A percentile compares a stretch with the other conserved stretches of the same genome.
phyloP scores from a whole-genome alignment of 2,888 invertebrate genomes.

The Leucophenga montana region DNA sequence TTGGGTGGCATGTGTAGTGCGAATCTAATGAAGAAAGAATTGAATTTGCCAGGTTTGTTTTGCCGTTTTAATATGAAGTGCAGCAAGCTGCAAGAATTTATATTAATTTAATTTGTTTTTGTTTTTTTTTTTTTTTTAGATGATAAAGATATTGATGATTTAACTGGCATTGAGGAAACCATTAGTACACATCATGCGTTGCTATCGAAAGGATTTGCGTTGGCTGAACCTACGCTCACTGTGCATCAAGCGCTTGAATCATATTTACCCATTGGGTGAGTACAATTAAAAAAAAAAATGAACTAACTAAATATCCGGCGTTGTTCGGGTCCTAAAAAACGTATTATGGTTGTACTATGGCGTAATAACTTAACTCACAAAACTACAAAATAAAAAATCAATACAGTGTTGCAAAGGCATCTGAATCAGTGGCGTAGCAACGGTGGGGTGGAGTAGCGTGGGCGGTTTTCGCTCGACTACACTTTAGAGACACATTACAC shows the following conservation, averaged over 20 bases:
- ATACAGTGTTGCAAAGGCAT: too few species aligned
- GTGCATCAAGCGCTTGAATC: constrained; percentile 94
- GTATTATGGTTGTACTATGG: too few species aligned
- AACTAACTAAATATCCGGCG: too few species aligned
- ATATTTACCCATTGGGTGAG: constrained; percentile 86
- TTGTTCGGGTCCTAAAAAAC: too few species aligned
- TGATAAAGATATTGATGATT: constrained; percentile 82
- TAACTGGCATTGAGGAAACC: constrained; percentile 81
- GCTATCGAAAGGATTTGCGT: constrained; percentile 90
- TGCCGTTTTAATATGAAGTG: neutral
- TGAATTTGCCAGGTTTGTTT: constrained; percentile 77
- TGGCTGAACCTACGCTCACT: constrained; percentile 86
- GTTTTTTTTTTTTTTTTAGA: constrained; percentile 65
- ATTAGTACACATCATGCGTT: constrained; percentile 77
- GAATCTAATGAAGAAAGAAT: constrained; percentile 88
- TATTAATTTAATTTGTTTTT: neutral
- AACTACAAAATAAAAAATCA: too few species aligned
- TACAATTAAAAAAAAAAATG: constrained; percentile 34
- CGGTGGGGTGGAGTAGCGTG: too few species aligned
- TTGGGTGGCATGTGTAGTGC: constrained; percentile 93
- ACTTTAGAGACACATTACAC: too few species aligned
- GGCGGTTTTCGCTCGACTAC: too few species aligned
- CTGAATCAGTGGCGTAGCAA: too few species aligned
- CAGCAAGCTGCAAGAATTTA: neutral
- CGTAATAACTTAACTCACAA: too few species aligned